These are phyloP conservation scores for Danaus chrysippus DNA, from an alignment of 2,888 invertebrate genomes.

Conservation along the genomic window DNA sequence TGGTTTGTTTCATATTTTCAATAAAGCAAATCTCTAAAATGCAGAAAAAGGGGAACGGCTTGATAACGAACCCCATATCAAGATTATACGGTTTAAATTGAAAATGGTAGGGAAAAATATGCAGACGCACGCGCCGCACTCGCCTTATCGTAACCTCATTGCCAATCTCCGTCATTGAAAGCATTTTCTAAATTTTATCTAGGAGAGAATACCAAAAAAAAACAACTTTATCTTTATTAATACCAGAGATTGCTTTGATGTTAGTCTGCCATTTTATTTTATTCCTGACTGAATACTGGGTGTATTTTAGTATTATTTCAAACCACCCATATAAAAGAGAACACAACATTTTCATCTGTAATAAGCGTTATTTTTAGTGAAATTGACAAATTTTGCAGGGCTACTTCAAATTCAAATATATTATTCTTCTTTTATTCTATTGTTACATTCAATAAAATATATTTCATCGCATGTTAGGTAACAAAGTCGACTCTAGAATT, in stretches of 20 bases:
- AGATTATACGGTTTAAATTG: conserved; percentile 43
- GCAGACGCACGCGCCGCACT: conserved; percentile 52
- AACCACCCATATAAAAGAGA: too few species aligned
- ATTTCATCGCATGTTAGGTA: conserved; percentile 7
- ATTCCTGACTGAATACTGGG: neutral
- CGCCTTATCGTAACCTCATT: conserved; percentile 52
- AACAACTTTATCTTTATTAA: conserved; percentile 11
- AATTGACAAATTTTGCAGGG: too few species aligned
- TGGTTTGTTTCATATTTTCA: conserved; percentile 12
- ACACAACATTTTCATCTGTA: too few species aligned
- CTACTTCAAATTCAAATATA: neutral
- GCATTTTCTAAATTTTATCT: conserved; percentile 44
- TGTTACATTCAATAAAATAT: conserved; percentile 1
- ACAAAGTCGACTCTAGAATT: conserved; percentile 8
- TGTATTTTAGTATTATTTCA: neutral
- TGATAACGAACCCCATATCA: conserved; percentile 33
- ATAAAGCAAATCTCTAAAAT: conserved; percentile 21
- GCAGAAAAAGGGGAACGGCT: conserved; percentile 30
- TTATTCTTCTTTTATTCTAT: neutral
- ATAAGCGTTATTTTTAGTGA: too few species aligned
- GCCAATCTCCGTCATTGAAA: conserved; percentile 43
- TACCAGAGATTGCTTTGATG: conserved; percentile 6
- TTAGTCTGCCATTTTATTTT: neutral
- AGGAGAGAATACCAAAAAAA: conserved; percentile 26
- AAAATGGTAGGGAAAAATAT: conserved; percentile 54